phyloP scores from a whole-genome alignment of 64 coral and sea anemone species.

The Montipora sp. region DNA sequence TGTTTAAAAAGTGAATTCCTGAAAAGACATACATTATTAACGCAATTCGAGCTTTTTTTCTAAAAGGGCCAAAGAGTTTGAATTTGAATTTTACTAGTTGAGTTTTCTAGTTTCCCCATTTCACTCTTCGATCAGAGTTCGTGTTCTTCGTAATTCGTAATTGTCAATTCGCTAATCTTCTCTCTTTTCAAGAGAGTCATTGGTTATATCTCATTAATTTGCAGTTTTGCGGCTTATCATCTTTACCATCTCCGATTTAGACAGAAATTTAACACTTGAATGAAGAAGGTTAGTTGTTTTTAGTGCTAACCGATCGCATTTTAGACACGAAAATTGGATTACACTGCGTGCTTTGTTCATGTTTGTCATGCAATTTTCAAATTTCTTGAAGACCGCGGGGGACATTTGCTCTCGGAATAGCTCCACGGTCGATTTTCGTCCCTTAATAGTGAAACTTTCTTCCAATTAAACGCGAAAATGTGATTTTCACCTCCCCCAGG shows the following conservation, averaged over 20 bases:
- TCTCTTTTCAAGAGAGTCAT: conserved; percentile 10
- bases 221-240: conserved; percentile 1
- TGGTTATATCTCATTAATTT: conserved; percentile 19
- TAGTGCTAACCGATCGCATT: not conserved
- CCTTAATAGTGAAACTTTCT: not conserved
- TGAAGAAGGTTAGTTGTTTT: conserved; percentile 20
- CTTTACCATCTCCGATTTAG: conserved; percentile 42
- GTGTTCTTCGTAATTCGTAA: not conserved
- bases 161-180: conserved; percentile 1
- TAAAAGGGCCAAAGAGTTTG: not conserved
- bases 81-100: not conserved
- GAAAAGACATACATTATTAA: not conserved
- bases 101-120: too few species aligned
- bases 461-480: not conserved
- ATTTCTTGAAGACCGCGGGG: not conserved
- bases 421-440: too few species aligned
- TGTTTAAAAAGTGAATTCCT: not conserved
- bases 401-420: not conserved
- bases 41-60: not conserved
- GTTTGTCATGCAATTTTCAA: not conserved
- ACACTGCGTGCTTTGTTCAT: conserved; percentile 5
- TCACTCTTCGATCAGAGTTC: too few species aligned
- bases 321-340: conserved; percentile 34
- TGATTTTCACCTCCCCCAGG: conserved; percentile 12
- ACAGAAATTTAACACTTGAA: conserved; percentile 44